Evolutionary conservation across 2,797 vertebrate genomes (phyloP).

Genomic region (Pangasius krempfi): DNA sequence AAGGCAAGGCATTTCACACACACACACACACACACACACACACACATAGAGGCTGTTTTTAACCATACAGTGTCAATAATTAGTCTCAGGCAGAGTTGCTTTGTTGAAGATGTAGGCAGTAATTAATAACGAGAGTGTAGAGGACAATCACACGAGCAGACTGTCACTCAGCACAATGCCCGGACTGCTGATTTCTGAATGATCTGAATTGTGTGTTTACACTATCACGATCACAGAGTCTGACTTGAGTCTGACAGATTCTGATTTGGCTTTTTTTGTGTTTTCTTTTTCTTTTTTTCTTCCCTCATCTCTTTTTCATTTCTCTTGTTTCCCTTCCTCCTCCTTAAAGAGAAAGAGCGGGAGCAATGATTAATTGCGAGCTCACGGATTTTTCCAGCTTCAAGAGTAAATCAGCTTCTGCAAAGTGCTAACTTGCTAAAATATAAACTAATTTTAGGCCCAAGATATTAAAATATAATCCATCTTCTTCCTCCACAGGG

Average conservation of each 20-base stretch:
- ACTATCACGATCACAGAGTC: slow-evolving; percentile 28
- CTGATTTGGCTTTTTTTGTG: not conserved
- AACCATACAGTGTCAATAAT: slow-evolving; percentile 76
- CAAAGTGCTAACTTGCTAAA: slow-evolving; percentile 93
- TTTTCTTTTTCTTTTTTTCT: not conserved
- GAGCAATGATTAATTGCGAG: slow-evolving; percentile 83
- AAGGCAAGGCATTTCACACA: slow-evolving; percentile 66
- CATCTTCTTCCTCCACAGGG: slow-evolving; percentile 74
- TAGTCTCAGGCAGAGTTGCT: slow-evolving; percentile 77
- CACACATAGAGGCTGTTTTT: slow-evolving; percentile 62
- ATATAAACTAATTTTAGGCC: slow-evolving; percentile 92
- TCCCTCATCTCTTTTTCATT: slow-evolving; percentile 37
- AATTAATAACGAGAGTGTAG: slow-evolving; percentile 76
- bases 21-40: slow-evolving; percentile 58
- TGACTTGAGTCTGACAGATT: slow-evolving; percentile 29
- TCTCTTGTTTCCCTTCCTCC: slow-evolving; percentile 61
- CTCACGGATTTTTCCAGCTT: slow-evolving; percentile 85
- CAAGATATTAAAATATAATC: slow-evolving; percentile 94
- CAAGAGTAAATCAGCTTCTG: slow-evolving; percentile 87
- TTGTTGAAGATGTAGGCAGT: slow-evolving; percentile 75
- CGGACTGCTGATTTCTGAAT: slow-evolving; percentile 34
- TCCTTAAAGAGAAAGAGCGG: slow-evolving; percentile 78
- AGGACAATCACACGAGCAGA: slow-evolving; percentile 62
- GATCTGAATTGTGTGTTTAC: slow-evolving; percentile 50
- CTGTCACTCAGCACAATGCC: slow-evolving; percentile 37